Evolutionary conservation across 1,140 invertebrate genomes (phyloP).

Genomic region (Drosophila sechellia): DNA sequence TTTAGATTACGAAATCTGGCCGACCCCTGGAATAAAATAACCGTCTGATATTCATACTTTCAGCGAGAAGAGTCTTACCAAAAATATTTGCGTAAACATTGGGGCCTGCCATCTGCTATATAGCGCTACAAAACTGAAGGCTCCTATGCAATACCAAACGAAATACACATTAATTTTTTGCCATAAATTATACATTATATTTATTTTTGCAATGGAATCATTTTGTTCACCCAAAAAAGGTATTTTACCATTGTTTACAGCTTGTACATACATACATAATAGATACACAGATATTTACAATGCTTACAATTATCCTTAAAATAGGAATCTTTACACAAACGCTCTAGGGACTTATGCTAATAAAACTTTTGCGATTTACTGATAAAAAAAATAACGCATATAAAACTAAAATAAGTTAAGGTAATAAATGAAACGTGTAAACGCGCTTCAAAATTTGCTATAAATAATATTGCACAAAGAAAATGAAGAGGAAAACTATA

Average conservation of each 20-base stretch:
- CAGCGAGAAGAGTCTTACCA: conserved; percentile 43
- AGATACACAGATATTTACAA: conserved; percentile 44
- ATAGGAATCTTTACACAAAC: conserved; percentile 13
- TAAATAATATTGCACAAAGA: conserved; percentile 51
- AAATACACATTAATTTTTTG: conserved; percentile 38
- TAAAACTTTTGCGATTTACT: conserved; percentile 7
- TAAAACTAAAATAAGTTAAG: conserved; percentile 26
- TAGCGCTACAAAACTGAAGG: conserved; percentile 39
- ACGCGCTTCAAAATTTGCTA: conserved; percentile 2
- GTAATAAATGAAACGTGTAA: conserved; percentile 11
- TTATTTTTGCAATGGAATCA: conserved; percentile 54
- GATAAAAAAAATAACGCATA: conserved; percentile 11
- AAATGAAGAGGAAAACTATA: conserved; percentile 5
- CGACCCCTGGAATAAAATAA: conserved; percentile 35
- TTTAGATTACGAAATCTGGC: conserved; percentile 20
- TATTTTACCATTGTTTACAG: conserved; percentile 13
- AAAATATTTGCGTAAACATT: conserved; percentile 58
- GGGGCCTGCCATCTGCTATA: conserved; percentile 53
- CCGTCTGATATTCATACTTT: conserved; percentile 42
- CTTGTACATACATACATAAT: conserved; percentile 14
- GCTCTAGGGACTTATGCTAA: conserved; percentile 4
- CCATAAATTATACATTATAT: conserved; percentile 56
- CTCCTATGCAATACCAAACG: conserved; percentile 40
- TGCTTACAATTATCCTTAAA: conserved; percentile 1
- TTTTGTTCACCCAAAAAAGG: conserved; percentile 44